A percentile compares a stretch with the other conserved stretches of the same genome.
phyloP scores from a whole-genome alignment of 2,113 vertebrate species.

The Varanus komodoensis region DNA sequence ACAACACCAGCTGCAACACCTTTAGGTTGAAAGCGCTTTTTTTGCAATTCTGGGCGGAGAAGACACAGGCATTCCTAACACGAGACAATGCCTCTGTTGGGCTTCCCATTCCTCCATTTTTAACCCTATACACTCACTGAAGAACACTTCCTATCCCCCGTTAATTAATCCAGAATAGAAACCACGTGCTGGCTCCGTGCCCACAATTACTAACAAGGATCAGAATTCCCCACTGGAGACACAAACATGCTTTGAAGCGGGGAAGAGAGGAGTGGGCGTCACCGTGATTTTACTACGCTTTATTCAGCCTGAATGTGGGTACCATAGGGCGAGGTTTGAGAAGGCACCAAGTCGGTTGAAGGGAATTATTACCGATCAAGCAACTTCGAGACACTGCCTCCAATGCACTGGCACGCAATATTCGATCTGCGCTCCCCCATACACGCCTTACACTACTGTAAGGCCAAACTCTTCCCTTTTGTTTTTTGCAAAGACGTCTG shows the following conservation, averaged over 20 bases:
- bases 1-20: background rate
- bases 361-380: background rate
- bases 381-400: background rate
- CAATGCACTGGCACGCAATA: fast-evolving
- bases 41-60: background rate
- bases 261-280: background rate
- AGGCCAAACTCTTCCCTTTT: background rate
- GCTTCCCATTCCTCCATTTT: background rate
- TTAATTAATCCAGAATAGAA: background rate
- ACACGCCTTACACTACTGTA: no score
- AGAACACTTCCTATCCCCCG: background rate
- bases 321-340: no score
- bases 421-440: background rate
- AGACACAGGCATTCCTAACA: no score
- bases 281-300: background rate
- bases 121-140: background rate
- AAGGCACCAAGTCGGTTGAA: background rate
- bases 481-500: background rate
- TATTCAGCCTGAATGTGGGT: background rate
- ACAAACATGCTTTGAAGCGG: background rate
- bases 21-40: background rate
- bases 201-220: no score
- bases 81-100: background rate
- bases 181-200: background rate
- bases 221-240: background rate